Evolutionary conservation across 2,113 vertebrate genomes (phyloP).

Genomic region (Dermatemys mawii): DNA sequence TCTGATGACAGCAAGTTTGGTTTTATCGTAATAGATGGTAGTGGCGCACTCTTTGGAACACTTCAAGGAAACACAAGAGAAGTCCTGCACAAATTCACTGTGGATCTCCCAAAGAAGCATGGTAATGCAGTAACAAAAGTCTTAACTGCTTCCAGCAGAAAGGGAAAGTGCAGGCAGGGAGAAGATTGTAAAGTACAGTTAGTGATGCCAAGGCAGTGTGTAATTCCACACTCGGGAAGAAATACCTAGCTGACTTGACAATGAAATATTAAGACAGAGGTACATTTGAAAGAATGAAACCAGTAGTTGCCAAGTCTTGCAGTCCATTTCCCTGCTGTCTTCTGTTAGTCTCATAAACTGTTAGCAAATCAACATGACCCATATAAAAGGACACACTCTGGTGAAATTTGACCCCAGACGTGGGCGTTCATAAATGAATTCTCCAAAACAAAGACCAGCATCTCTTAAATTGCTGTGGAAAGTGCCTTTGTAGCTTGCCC

Average conservation of each 20-base stretch:
- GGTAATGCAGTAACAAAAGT: slow-evolving; percentile 76
- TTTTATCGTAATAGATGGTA: slow-evolving; percentile 99
- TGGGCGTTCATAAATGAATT: neutral
- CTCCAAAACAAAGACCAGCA: neutral
- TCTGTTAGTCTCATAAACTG: neutral
- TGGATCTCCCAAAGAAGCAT: slow-evolving; percentile 99
- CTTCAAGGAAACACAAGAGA: slow-evolving; percentile 99
- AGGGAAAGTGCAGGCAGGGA: neutral
- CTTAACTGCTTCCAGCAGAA: neutral
- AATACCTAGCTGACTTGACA: neutral
- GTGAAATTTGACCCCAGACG: neutral
- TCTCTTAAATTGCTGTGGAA: neutral
- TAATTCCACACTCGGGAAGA: neutral
- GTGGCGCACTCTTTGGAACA: slow-evolving; percentile 98
- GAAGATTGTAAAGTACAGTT: neutral
- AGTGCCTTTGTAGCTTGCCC: neutral
- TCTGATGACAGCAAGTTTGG: slow-evolving; percentile 99
- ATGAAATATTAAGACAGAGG: neutral
- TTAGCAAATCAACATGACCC: neutral
- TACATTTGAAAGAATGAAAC: neutral
- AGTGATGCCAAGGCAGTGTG: neutral
- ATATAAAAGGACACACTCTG: neutral
- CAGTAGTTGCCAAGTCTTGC: neutral
- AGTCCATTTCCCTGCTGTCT: neutral
- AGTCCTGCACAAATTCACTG: slow-evolving; percentile 99